phyloP scores from a whole-genome alignment of 2,797 vertebrate species.

The Avahi laniger region DNA sequence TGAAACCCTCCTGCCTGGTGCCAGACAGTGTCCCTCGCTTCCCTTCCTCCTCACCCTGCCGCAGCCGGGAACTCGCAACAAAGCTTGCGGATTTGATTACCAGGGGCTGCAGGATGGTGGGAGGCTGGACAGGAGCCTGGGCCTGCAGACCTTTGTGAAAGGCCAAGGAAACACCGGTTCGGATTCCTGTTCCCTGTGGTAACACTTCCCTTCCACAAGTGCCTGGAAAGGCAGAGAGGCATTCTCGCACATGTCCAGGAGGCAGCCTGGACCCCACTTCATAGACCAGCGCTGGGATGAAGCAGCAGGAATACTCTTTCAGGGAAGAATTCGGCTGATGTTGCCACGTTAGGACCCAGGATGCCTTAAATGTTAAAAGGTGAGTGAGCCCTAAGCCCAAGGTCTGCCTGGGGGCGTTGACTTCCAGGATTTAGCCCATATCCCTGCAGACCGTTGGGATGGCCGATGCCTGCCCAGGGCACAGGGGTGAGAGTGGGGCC shows the following conservation, averaged over 20 bases:
- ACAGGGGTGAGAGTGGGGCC: background rate
- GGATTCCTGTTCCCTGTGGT: background rate
- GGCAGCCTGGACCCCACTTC: background rate
- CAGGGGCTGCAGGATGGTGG: background rate
- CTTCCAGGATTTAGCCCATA: background rate
- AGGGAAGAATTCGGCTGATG: conserved; percentile 9
- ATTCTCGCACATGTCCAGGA: background rate
- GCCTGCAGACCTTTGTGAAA: background rate
- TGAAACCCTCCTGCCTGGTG: background rate
- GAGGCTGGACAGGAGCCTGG: background rate
- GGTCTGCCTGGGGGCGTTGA: background rate
- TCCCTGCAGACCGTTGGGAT: background rate
- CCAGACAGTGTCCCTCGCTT: background rate
- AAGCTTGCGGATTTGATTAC: background rate
- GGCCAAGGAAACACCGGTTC: background rate
- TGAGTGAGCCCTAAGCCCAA: conserved; percentile 49
- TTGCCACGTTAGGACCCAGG: conserved; percentile 40
- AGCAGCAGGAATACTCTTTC: conserved; percentile 25
- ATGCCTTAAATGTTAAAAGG: conserved; percentile 56
- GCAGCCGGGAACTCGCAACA: background rate
- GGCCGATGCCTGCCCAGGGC: background rate
- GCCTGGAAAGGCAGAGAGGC: background rate
- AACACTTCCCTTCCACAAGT: background rate
- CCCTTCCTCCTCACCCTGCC: background rate
- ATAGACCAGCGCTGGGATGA: background rate